Evolutionary conservation across 2,113 vertebrate species (phyloP), one percentile per base, ranked within the genome.

Genomic region (Microtus montanus): DNA sequence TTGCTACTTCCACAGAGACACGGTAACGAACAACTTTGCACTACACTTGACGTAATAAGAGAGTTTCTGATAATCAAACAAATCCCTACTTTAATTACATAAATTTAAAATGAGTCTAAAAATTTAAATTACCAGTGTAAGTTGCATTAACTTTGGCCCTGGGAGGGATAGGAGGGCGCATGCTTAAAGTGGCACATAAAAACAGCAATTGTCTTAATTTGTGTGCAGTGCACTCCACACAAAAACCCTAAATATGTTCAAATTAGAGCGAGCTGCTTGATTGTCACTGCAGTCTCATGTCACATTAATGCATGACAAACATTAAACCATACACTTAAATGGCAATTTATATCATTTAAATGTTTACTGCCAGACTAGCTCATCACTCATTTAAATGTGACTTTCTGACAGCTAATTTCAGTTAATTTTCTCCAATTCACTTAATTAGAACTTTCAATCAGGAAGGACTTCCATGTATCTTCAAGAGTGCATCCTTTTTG

Each of bases 301-400:
- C 99, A 99, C 99, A 99, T 99, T 99, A 99, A 99, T 99, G 99
- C 99, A 99, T 99, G 99, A 99, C 99, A 99, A 99, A 99, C 99
- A 99, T 99, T 99, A 99, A 99, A 99, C 99, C 97, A 98, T 99
- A 99, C 99, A 99, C 99, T 99, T 99, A 99, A 99, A 99, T 98
- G 98, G 99, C 99, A 99, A 99, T 99, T 99, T 99, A 99, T 99
- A 99, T 99, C 99, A 99, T 99, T 99, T 99, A 99, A 99, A 99
- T 99, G 99, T 99, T 99, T 99, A 99, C 99, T 98, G 99, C 99
- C 96, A 98, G 98, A 98, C 98, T 95, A 98, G 98, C 97, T 98
- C 99, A 99, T 99, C 99, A 99, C 96, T 99, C 99, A 99, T 99
- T 99, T 99, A 99, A 99, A 99, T 99, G 99, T 98, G 99, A 99